These are phyloP conservation scores for Cotesia glomerata DNA, from an alignment of 1,140 invertebrate genomes.

Conservation along the genomic window DNA sequence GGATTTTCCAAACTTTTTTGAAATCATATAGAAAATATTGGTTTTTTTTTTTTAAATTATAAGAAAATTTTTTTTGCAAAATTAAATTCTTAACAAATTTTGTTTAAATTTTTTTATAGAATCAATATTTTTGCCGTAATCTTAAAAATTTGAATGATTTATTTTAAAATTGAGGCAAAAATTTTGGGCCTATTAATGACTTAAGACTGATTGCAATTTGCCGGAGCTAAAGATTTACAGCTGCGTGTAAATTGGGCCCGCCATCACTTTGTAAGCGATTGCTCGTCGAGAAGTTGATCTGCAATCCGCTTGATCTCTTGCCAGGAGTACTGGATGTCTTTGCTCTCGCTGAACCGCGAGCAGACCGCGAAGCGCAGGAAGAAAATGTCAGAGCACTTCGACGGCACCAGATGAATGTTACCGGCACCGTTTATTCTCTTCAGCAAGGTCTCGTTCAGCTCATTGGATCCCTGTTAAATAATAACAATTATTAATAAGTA, in stretches of 20 bases:
- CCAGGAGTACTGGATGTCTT: slow-evolving; percentile 88
- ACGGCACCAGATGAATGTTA: slow-evolving; percentile 93
- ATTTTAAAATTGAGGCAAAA: too few species aligned
- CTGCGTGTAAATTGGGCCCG: slow-evolving; percentile 56
- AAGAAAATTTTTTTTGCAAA: too few species aligned
- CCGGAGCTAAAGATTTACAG: slow-evolving; percentile 50
- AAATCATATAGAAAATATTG: too few species aligned
- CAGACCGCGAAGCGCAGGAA: slow-evolving; percentile 93
- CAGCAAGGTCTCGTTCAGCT: slow-evolving; percentile 81
- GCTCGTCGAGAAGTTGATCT: slow-evolving; percentile 68
- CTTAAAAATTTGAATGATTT: too few species aligned
- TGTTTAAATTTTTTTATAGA: too few species aligned
- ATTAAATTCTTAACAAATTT: too few species aligned
- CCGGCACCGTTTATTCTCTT: slow-evolving; percentile 89
- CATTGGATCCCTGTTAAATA: slow-evolving; percentile 74
- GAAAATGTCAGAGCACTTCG: slow-evolving; percentile 82
- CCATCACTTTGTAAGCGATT: slow-evolving; percentile 61
- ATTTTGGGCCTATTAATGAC: background rate
- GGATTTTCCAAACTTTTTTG: too few species aligned
- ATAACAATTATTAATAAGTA: slow-evolving; percentile 16
- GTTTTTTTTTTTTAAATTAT: too few species aligned
- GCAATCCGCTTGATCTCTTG: slow-evolving; percentile 80
- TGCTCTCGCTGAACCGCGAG: slow-evolving; percentile 80
- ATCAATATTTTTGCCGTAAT: too few species aligned
- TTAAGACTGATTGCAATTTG: slow-evolving; percentile 59